Base-by-base conservation (phyloP, 2,888 invertebrate species). In the Drosophila sordidula region DNA sequence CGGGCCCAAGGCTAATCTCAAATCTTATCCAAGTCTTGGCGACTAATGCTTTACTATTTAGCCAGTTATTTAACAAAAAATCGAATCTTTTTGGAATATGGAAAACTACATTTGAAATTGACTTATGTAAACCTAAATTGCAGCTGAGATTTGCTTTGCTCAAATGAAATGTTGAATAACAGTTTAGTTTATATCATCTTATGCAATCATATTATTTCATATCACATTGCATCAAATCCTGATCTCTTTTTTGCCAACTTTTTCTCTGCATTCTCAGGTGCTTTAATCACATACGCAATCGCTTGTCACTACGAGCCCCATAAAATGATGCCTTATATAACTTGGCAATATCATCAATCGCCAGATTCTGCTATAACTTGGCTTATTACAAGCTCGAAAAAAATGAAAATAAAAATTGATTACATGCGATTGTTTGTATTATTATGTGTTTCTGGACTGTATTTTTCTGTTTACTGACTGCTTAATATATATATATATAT, bases 361-460 rank as follows among this genome's bases (percentile, higher is more conserved):
- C 36, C 56, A 76, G 54, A 57, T 76, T 74, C 71, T 74, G 69
- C 59, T 16, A 38, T 51, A 49, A 57, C 52, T 74, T 41, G 41
- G 64, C 52, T 70, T 59, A 50, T 65, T 65, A 65, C 55, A 72
- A 54, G 49, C 39, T 38, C 45, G 41, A 41, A 39, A 39, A 57
- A 18, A 47, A 54, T 52, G 34, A n/a, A n/a, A n/a, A n/a, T n/a
- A n/a, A 54, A 59, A 70, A 70, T 78, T 66, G 63, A 75, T 76
- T 75, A 75, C 59, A 63, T 63, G 49, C 56, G 65, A 59, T 70
- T 59, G 65, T 56, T 51, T 46, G 57, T 39, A 39, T 49, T 65
- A 56, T 75, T 47, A 25, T 57, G 36, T 54, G 14, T 58, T 42
- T 50, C 8, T 11, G 12, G 18, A 36, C 32, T 34, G 26, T 47